Base-by-base conservation (phyloP, 2,888 invertebrate species). In the Meliscaeva auricollis region DNA sequence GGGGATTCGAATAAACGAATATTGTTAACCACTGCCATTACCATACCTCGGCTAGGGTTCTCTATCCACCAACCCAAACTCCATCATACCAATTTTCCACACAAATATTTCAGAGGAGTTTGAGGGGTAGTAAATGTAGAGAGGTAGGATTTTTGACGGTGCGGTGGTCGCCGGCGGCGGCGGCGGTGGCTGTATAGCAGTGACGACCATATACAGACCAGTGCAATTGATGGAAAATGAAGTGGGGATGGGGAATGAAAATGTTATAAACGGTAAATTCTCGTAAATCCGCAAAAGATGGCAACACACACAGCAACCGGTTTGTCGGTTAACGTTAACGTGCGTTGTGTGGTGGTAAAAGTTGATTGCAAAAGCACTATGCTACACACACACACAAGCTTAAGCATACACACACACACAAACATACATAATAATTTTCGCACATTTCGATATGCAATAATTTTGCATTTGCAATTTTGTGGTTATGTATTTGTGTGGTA, bases 221-320 rank as follows among this genome's bases (percentile, higher is more conserved):
- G 26, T 26, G 26, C 26, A 26, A 26, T 2, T 26, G 4, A 26
- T 26, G 26, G 4, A 26, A 26, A 4, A 26, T 2, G 3, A 26
- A 26, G 26, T 26, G 26, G 2, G 26, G 26, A 2, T 4, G 4
- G 26, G 66, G 60, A 64, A 66, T 50, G 72, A 52, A 64, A 68
- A 44, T 82, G 52, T 56, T 74, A 74, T n/a, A 54, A 80, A 41
- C 72, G 73, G 38, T 52, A 41, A 56, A 62, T 78, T 56, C 50
- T 78, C 56, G 73, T 62, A 68, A 75, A 75, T 72, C 58, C 52
- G n/a, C 50, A 72, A 72, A 84, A 70, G 64, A 84, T 70, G 80
- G 84, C 80, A 84, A 80, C 75, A 30, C 70, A 17, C 64, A 46
- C 17, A 41, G 58, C 60, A 50, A 13, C 15, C 60, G 58, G 50